Percentiles rank a stretch among this genome's conserved stretches.
Conservation (phyloP, 2,888 invertebrate genomes). For the Campoplex capitator region DNA sequence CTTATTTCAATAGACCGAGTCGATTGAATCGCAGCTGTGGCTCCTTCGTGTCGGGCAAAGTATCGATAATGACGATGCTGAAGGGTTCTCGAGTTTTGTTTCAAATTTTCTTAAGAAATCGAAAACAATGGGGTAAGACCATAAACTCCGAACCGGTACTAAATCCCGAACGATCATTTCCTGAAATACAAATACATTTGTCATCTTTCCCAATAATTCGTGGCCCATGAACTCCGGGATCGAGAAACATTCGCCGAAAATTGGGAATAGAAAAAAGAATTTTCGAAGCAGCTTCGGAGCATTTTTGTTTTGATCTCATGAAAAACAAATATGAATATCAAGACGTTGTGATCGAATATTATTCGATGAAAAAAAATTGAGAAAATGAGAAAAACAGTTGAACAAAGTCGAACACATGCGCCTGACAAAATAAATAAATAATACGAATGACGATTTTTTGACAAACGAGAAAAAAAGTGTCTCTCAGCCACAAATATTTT, state of each 20-base stretch:
- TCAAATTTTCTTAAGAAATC: background rate
- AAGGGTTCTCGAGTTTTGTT: background rate
- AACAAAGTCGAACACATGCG: background rate
- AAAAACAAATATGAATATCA: background rate
- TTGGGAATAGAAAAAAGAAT: background rate
- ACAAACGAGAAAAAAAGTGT: background rate
- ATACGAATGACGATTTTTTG: background rate
- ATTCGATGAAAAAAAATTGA: background rate
- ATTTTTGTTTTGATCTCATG: background rate
- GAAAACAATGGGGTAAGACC: background rate
- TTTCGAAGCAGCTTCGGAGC: too few relatives aligned
- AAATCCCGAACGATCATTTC: too few relatives aligned
- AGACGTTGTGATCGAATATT: background rate
- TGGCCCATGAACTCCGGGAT: background rate
- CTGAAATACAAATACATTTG: background rate
- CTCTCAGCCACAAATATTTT: conserved; percentile 18
- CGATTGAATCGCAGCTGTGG: background rate
- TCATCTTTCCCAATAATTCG: background rate
- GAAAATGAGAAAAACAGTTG: background rate
- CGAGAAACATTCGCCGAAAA: background rate
- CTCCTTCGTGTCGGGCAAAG: background rate
- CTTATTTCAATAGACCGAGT: background rate
- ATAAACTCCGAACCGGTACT: background rate
- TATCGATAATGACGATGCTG: too few relatives aligned
- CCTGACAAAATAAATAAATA: background rate